A percentile compares a stretch with the other conserved stretches of the same genome.
Evolutionary conservation across 2,888 invertebrate species (phyloP).

Genomic region (Sceliomorpha sp.): DNA sequence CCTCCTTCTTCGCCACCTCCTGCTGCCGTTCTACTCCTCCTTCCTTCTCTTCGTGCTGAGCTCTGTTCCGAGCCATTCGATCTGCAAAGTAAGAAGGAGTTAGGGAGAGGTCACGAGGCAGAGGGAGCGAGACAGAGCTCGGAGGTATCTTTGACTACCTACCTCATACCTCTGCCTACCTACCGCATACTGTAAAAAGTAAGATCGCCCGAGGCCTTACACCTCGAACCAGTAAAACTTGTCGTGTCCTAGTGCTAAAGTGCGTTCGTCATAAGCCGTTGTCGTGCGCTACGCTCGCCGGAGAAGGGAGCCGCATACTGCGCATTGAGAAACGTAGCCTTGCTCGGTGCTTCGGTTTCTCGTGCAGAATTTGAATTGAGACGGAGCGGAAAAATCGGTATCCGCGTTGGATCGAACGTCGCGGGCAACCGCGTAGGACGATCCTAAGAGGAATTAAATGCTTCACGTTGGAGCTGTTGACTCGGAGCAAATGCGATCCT

Average conservation of each 20-base stretch:
- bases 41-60: constrained; percentile 58
- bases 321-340: constrained; percentile 1
- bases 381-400: no score
- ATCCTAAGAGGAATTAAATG: no score
- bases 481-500: no score
- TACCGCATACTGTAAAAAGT: constrained; percentile 70
- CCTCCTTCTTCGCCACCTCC: constrained; percentile 61
- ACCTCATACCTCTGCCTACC: constrained; percentile 61
- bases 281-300: background rate
- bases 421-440: no score
- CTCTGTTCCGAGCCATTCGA: constrained; percentile 66
- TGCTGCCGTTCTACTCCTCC: constrained; percentile 59
- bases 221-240: constrained; percentile 79
- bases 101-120: constrained; percentile 17
- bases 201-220: constrained; percentile 75
- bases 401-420: no score
- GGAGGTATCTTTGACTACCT: constrained; percentile 50
- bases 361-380: background rate
- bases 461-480: no score
- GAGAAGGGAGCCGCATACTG: background rate
- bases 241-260: constrained; percentile 71
- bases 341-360: constrained; percentile 5
- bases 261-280: constrained; percentile 60
- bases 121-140: constrained; percentile 35
- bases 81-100: constrained; percentile 48